Evolutionary conservation across 2,797 vertebrate species (phyloP).

Genomic region (Typhlichthys eigenmanni): DNA sequence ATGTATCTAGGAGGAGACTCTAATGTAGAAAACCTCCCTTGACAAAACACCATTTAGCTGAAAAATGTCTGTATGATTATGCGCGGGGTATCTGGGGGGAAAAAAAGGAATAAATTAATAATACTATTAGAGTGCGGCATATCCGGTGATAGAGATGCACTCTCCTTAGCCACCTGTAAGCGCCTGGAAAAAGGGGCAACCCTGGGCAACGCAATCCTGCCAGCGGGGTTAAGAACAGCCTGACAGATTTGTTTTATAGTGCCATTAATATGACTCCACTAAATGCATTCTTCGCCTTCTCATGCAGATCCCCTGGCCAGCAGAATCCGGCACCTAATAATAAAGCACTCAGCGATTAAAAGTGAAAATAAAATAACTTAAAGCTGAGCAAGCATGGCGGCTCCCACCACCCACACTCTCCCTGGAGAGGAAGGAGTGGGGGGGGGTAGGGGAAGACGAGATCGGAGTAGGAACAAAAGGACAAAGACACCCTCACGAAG

Average conservation of each 20-base stretch:
- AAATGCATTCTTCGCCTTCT: conserved; percentile 77
- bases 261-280: conserved; percentile 80
- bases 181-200: conserved; percentile 65
- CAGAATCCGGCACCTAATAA: conserved; percentile 80
- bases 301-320: conserved; percentile 73
- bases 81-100: conserved; percentile 56
- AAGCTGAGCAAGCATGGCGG: conserved; percentile 79
- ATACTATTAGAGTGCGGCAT: conserved; percentile 72
- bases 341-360: conserved; percentile 84
- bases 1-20: conserved; percentile 57
- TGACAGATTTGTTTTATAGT: conserved; percentile 80
- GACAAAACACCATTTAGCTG: conserved; percentile 77
- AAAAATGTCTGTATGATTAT: conserved; percentile 75
- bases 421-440: conserved; percentile 60
- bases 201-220: conserved; percentile 66
- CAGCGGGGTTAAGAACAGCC: conserved; percentile 77
- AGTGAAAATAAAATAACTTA: conserved; percentile 84
- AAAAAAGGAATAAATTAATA: conserved; percentile 72
- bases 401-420: conserved; percentile 77
- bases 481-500: conserved; percentile 75
- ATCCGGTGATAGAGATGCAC: conserved; percentile 76
- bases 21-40: conserved; percentile 69
- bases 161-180: conserved; percentile 78
- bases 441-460: conserved; percentile 50
- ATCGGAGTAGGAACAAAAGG: conserved; percentile 75